Conservation (phyloP, 1,140 invertebrate genomes). For the Drosophila bocki region DNA sequence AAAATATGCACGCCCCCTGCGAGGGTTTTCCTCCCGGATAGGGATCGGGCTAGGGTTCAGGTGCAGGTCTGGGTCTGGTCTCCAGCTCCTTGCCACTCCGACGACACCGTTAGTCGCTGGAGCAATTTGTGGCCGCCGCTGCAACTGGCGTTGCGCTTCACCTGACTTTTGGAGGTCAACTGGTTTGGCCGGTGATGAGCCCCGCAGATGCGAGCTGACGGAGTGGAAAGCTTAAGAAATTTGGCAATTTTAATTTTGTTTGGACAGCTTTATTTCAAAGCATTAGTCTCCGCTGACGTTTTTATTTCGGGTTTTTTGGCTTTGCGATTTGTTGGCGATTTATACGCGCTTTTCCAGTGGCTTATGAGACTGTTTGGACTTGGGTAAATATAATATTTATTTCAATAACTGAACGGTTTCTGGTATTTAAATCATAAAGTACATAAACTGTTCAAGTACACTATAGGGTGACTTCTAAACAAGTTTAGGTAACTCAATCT, state of each 20-base stretch:
- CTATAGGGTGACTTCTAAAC: no score
- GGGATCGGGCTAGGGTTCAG: slow-evolving; percentile 27
- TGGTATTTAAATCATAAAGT: background rate
- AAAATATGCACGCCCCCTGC: slow-evolving; percentile 73
- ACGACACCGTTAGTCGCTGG: slow-evolving; percentile 54
- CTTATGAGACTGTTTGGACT: background rate
- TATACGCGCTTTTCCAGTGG: slow-evolving; percentile 1
- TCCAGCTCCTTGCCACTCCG: slow-evolving; percentile 14
- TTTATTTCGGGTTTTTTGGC: background rate
- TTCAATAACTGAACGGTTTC: background rate
- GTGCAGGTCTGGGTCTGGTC: slow-evolving; percentile 24
- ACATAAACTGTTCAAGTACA: no score
- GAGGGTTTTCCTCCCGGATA: slow-evolving; percentile 14
- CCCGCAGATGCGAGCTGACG: slow-evolving; percentile 33
- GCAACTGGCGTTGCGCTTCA: slow-evolving; percentile 39
- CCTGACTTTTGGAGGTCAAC: slow-evolving; percentile 72
- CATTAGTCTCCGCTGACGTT: slow-evolving; percentile 25
- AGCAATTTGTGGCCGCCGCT: slow-evolving; percentile 44
- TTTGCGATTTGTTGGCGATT: background rate
- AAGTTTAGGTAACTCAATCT: no score
- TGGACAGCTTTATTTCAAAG: slow-evolving; percentile 45
- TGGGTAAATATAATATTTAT: background rate
- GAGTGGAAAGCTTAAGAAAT: slow-evolving; percentile 51
- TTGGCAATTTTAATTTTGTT: slow-evolving; percentile 44
- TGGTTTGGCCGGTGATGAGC: slow-evolving; percentile 47